Percentiles rank a stretch among this genome's conserved stretches.
Evolutionary conservation across 2,888 invertebrate species (phyloP).

Genomic region (Drosophila macrothrix): DNA sequence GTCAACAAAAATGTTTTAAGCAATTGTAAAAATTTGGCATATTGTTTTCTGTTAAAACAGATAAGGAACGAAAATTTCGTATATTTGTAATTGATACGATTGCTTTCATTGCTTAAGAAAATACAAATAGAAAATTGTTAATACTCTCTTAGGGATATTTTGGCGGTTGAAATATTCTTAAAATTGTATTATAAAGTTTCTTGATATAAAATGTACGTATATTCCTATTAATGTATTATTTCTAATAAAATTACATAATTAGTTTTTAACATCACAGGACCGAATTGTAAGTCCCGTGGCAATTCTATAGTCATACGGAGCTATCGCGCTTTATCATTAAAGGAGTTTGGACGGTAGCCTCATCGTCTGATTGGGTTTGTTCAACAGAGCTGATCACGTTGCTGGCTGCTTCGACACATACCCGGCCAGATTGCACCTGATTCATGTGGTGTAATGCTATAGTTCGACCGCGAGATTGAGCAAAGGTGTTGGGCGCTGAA

Average conservation of each 20-base stretch:
- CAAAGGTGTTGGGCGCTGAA: conserved; percentile 61
- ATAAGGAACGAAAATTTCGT: conserved; percentile 43
- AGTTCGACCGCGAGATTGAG: conserved; percentile 68
- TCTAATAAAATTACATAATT: conserved; percentile 48
- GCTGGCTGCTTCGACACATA: conserved; percentile 81
- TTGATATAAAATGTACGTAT: conserved; percentile 54
- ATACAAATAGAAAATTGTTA: conserved; percentile 25
- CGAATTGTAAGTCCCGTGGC: conserved; percentile 84
- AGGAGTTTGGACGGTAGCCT: conserved; percentile 88
- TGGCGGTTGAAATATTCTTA: conserved; percentile 41
- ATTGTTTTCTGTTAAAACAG: conserved; percentile 49
- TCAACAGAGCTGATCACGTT: conserved; percentile 67
- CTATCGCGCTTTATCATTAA: conserved; percentile 88
- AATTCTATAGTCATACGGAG: conserved; percentile 87
- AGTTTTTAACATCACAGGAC: conserved; percentile 82
- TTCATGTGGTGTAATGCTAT: conserved; percentile 85
- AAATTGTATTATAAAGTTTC: conserved; percentile 45
- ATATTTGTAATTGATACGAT: conserved; percentile 26
- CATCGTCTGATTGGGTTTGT: conserved; percentile 86
- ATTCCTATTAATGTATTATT: conserved; percentile 42
- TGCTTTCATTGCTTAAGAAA: conserved; percentile 30
- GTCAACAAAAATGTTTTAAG: conserved; percentile 11
- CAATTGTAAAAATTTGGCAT: conserved; percentile 48
- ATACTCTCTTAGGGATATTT: conserved; percentile 37
- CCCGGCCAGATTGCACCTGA: conserved; percentile 82